These are phyloP conservation scores for Priapulus caudatus DNA, from an alignment of 2,888 invertebrate genomes.

Conservation along the genomic window DNA sequence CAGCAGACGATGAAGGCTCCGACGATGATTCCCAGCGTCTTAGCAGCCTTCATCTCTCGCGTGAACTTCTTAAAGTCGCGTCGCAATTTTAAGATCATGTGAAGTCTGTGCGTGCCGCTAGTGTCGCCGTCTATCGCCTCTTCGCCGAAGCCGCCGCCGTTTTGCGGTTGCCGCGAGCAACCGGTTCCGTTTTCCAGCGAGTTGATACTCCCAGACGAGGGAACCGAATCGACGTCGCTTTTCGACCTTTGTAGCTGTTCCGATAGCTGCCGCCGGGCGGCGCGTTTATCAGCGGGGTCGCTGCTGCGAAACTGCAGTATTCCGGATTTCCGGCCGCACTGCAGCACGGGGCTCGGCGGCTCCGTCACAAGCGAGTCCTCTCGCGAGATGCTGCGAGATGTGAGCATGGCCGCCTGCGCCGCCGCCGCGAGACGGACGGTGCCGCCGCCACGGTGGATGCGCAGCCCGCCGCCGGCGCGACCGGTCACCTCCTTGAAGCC, in stretches of 20 bases:
- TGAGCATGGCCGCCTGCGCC: slow-evolving; percentile 13
- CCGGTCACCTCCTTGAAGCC: slow-evolving; percentile 23
- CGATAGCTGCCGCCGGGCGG: not conserved
- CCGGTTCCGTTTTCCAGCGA: not conserved
- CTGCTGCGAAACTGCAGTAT: not conserved
- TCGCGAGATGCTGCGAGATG: slow-evolving; percentile 25
- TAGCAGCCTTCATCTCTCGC: slow-evolving; percentile 36
- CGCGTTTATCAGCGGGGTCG: not conserved
- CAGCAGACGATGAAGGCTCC: slow-evolving; percentile 37
- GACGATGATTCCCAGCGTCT: slow-evolving; percentile 37
- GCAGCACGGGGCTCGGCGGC: not conserved
- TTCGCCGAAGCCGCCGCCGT: not conserved
- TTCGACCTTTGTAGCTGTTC: not conserved
- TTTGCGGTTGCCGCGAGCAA: not conserved
- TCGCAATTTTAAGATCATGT: not conserved
- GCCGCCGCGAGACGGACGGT: slow-evolving; percentile 21
- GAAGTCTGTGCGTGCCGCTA: not conserved
- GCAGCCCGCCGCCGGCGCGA: slow-evolving; percentile 39
- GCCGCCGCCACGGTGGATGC: slow-evolving; percentile 66
- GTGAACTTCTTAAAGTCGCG: not conserved
- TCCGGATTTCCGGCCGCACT: not conserved
- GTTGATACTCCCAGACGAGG: no score
- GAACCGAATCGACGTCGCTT: not conserved
- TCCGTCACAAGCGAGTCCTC: no score
- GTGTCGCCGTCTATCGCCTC: not conserved